These are phyloP conservation scores for Caenorhabditis parvicauda DNA, from an alignment of 2,888 invertebrate species.

Conservation along the genomic window DNA sequence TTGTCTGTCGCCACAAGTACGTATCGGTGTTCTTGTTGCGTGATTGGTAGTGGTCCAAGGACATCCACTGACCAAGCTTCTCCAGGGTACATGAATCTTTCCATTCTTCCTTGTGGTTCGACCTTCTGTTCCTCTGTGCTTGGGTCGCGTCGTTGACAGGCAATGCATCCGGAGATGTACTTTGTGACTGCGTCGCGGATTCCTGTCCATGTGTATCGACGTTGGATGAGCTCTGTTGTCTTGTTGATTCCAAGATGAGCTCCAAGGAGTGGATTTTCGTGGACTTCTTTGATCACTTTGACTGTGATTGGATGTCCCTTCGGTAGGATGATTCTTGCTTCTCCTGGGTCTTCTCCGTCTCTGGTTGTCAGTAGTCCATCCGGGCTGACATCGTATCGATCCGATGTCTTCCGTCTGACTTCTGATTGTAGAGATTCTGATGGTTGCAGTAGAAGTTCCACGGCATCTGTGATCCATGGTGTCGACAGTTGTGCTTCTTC, in stretches of 20 bases:
- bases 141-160: constrained; percentile 1
- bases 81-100: not conserved
- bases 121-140: not conserved
- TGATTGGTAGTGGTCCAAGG: constrained; percentile 17
- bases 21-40: constrained; percentile 11
- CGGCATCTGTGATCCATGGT: no score
- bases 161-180: constrained; percentile 1
- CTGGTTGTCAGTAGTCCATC: not conserved
- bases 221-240: not conserved
- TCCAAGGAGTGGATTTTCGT: not conserved
- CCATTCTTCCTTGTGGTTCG: constrained; percentile 1
- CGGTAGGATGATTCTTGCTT: no score
- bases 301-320: no score
- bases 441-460: no score
- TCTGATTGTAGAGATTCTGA: no score
- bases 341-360: no score
- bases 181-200: constrained; percentile 6
- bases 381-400: no score
- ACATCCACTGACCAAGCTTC: constrained; percentile 12
- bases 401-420: no score
- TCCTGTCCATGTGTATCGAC: constrained; percentile 5
- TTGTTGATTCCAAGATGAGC: constrained; percentile 4
- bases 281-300: constrained; percentile 3
- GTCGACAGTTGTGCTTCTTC: no score
- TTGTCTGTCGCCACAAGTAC: constrained; percentile 8